phyloP scores from a whole-genome alignment of 2,888 invertebrate genomes.

The Adelognathus sp. region DNA sequence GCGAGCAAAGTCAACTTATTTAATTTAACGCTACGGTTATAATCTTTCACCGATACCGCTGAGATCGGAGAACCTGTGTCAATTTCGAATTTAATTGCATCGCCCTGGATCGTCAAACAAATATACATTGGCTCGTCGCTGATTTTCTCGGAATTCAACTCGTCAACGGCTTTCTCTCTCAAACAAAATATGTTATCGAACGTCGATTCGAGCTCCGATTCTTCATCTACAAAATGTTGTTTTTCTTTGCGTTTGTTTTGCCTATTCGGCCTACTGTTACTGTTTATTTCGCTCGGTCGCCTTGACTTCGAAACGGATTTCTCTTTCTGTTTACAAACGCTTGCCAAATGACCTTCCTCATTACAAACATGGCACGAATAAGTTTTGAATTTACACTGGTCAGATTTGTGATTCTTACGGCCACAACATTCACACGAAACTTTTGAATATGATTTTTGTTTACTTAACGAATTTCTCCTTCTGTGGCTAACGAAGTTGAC shows the following conservation, averaged over 20 bases:
- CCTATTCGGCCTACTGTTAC: neutral
- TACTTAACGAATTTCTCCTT: neutral
- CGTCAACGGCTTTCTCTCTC: neutral
- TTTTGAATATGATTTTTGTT: neutral
- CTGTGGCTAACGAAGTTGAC: neutral
- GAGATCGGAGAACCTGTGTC: slow-evolving; percentile 28
- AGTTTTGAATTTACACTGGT: slow-evolving; percentile 16
- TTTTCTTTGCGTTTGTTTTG: neutral
- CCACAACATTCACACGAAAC: slow-evolving; percentile 29
- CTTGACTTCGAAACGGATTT: neutral
- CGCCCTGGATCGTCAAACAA: neutral
- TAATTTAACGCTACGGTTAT: neutral
- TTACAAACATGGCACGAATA: slow-evolving; percentile 22
- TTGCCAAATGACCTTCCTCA: slow-evolving; percentile 15
- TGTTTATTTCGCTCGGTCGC: neutral
- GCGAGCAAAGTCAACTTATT: slow-evolving; percentile 2
- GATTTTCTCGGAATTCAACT: neutral
- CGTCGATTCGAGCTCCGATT: slow-evolving; percentile 4
- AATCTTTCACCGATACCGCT: slow-evolving; percentile 5
- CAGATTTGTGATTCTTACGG: neutral
- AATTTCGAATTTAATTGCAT: neutral
- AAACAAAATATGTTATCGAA: slow-evolving; percentile 18
- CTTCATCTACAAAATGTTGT: slow-evolving; percentile 29
- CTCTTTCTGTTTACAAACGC: neutral
- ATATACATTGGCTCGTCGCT: neutral